Conservation (phyloP, 2,888 invertebrate species). For the Acronicta leporina region DNA sequence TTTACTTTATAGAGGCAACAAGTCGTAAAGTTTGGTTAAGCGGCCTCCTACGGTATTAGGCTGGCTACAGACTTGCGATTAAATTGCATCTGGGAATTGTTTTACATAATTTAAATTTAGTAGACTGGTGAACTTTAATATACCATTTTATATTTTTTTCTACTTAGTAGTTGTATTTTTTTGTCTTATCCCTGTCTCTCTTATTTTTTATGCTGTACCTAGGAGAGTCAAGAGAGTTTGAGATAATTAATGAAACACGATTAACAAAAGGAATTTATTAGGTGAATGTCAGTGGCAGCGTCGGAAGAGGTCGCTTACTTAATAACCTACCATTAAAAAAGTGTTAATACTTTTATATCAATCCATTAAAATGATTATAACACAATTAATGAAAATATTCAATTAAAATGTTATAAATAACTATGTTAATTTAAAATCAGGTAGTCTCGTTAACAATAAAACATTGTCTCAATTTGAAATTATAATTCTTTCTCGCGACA, state of each 20-base stretch:
- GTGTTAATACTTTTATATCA: too few species aligned
- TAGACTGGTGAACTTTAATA: slow-evolving; percentile 19
- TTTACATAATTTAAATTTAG: slow-evolving; percentile 50
- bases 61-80: slow-evolving; percentile 47
- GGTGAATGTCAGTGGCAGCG: too few species aligned
- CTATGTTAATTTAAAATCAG: slow-evolving; percentile 23
- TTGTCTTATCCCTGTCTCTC: too few species aligned
- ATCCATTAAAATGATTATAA: slow-evolving; percentile 8
- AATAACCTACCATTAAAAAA: too few species aligned
- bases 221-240: too few species aligned
- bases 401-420: slow-evolving; percentile 10
- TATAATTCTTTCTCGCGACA: slow-evolving; percentile 8
- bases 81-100: slow-evolving; percentile 34
- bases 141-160: slow-evolving; percentile 10
- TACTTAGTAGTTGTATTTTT: background rate
- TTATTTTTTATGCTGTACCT: too few species aligned
- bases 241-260: too few species aligned
- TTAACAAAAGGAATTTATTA: too few species aligned
- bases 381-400: slow-evolving; percentile 22
- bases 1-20: slow-evolving; percentile 60
- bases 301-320: too few species aligned
- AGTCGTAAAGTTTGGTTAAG: slow-evolving; percentile 56
- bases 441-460: slow-evolving; percentile 22
- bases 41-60: slow-evolving; percentile 56
- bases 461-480: slow-evolving; percentile 20